Conservation (phyloP, 2,113 vertebrate genomes). For the Stictonetta naevosa region DNA sequence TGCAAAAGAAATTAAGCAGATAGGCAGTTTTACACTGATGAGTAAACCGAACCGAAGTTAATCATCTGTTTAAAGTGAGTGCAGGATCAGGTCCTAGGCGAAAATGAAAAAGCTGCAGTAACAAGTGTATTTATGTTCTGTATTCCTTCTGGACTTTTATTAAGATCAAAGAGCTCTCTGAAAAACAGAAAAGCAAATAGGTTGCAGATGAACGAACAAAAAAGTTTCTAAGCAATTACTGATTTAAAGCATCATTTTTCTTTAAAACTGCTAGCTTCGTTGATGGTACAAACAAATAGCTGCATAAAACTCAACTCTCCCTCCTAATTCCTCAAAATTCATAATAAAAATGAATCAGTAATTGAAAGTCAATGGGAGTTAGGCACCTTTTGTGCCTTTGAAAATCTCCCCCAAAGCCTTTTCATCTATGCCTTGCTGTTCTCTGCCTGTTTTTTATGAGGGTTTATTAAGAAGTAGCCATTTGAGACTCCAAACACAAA, state of each 20-base stretch:
- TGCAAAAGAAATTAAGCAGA: conserved; percentile 48
- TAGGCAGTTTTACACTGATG: conserved; percentile 60
- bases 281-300: neutral
- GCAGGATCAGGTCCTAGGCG: conserved; percentile 44
- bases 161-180: conserved; percentile 61
- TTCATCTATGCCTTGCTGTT: conserved; percentile 70
- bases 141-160: conserved; percentile 65
- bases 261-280: conserved; percentile 4
- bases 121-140: conserved; percentile 61
- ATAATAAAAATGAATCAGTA: conserved; percentile 48
- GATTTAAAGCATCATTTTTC: conserved; percentile 37
- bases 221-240: conserved; percentile 58
- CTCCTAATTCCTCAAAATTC: conserved; percentile 22
- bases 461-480: conserved; percentile 65
- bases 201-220: conserved; percentile 54
- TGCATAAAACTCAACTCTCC: neutral
- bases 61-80: conserved; percentile 59
- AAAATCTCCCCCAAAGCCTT: conserved; percentile 71
- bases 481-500: conserved; percentile 60
- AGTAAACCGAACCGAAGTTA: conserved; percentile 42
- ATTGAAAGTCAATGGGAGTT: conserved; percentile 61
- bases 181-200: conserved; percentile 58
- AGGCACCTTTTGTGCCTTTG: conserved; percentile 72
- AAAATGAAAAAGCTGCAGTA: conserved; percentile 59
- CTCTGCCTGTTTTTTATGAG: conserved; percentile 60